These are phyloP conservation scores for Eolophus roseicapilla DNA, from an alignment of 2,113 vertebrate species.

Conservation along the genomic window DNA sequence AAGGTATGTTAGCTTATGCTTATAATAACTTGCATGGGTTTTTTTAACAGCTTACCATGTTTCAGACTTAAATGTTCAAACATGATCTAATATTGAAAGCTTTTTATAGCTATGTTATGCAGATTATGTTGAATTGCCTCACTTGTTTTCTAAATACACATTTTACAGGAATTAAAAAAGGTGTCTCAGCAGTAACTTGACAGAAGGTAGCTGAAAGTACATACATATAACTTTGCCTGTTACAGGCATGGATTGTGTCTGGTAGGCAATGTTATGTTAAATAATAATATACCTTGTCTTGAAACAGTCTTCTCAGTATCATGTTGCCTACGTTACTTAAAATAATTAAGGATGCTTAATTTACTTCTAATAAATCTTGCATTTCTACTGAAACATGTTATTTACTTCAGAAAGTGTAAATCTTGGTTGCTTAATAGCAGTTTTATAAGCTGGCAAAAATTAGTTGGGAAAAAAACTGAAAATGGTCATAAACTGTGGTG, in stretches of 20 bases:
- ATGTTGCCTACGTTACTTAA: neutral
- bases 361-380: neutral
- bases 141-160: neutral
- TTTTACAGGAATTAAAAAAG: neutral
- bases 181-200: neutral
- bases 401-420: neutral
- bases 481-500: neutral
- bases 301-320: neutral
- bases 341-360: neutral
- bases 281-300: neutral
- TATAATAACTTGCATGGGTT: neutral
- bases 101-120: neutral
- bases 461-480: neutral
- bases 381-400: neutral
- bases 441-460: neutral
- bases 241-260: neutral
- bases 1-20: conserved; percentile 69
- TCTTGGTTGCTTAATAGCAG: neutral
- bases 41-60: neutral
- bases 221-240: neutral
- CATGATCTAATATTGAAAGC: neutral
- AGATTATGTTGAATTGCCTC: neutral
- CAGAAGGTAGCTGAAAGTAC: neutral
- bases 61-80: neutral
- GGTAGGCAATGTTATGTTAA: neutral